Conservation (phyloP, 1,140 invertebrate species). For the Stenopsyche tienmushanensis region DNA sequence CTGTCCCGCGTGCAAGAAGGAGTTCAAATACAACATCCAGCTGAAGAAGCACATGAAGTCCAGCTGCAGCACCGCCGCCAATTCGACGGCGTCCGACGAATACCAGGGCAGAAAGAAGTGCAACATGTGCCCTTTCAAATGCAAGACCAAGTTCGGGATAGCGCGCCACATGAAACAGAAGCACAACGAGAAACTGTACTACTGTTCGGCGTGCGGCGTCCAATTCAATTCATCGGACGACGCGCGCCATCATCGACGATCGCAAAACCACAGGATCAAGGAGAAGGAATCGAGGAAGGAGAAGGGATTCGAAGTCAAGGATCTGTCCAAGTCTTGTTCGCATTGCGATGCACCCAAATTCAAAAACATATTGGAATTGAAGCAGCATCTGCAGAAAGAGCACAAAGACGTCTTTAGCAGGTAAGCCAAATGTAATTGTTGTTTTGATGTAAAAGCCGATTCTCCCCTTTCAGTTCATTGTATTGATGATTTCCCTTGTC, state of each 20-base stretch:
- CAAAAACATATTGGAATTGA: slow-evolving; percentile 60
- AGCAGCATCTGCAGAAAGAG: slow-evolving; percentile 63
- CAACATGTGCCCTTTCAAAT: slow-evolving; percentile 57
- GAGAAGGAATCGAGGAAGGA: slow-evolving; percentile 51
- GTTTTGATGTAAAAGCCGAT: too few species aligned
- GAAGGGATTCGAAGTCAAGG: slow-evolving; percentile 47
- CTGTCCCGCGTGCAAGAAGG: slow-evolving; percentile 62
- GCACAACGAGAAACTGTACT: slow-evolving; percentile 60
- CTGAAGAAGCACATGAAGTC: slow-evolving; percentile 63
- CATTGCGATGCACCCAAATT: slow-evolving; percentile 60
- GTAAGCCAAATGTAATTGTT: slow-evolving; percentile 47
- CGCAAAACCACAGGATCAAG: slow-evolving; percentile 60
- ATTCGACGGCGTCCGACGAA: slow-evolving; percentile 59
- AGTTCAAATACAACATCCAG: slow-evolving; percentile 71
- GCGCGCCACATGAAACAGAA: slow-evolving; percentile 64
- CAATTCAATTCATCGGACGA: slow-evolving; percentile 63
- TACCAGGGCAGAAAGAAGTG: slow-evolving; percentile 68
- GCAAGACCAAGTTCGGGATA: slow-evolving; percentile 62
- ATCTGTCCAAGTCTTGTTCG: slow-evolving; percentile 57
- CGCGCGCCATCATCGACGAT: slow-evolving; percentile 67
- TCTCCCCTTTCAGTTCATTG: too few species aligned
- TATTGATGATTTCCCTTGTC: too few species aligned
- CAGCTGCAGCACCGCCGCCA: slow-evolving; percentile 54
- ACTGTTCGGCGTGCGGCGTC: slow-evolving; percentile 67
- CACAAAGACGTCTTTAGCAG: slow-evolving; percentile 62